Evolutionary conservation across 2,113 vertebrate species (phyloP).

Genomic region (Reinhardtius hippoglossoides): DNA sequence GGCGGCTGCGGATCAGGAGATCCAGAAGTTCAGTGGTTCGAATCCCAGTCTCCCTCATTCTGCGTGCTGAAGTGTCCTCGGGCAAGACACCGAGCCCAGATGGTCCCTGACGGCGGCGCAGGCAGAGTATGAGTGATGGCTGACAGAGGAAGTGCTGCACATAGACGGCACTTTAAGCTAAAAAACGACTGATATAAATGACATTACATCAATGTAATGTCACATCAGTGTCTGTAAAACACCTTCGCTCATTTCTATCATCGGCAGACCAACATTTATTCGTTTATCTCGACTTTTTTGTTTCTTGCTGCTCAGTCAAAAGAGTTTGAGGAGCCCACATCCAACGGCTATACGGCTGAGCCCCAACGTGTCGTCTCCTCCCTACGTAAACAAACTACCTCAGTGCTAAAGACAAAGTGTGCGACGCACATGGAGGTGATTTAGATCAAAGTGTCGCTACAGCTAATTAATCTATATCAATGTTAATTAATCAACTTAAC

Average conservation of each 20-base stretch:
- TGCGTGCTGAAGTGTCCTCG: neutral
- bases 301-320: neutral
- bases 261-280: neutral
- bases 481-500: conserved; percentile 81
- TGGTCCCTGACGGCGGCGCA: too few relatives aligned
- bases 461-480: conserved; percentile 80
- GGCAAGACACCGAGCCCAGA: too few relatives aligned
- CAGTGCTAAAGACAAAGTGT: conserved; percentile 24
- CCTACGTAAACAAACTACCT: neutral
- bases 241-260: neutral
- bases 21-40: too few relatives aligned
- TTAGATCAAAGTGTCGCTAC: conserved; percentile 75
- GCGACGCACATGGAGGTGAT: conserved; percentile 71
- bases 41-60: too few relatives aligned
- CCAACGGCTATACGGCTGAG: neutral
- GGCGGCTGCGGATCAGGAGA: too few relatives aligned
- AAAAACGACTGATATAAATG: too few relatives aligned
- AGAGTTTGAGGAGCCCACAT: neutral
- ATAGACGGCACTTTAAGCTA: too few relatives aligned
- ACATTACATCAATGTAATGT: neutral
- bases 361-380: neutral
- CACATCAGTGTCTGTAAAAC: neutral
- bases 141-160: too few relatives aligned
- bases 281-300: neutral
- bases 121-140: too few relatives aligned